phyloP scores from a whole-genome alignment of 1,140 invertebrate species.

The Phocides pigmalion region DNA sequence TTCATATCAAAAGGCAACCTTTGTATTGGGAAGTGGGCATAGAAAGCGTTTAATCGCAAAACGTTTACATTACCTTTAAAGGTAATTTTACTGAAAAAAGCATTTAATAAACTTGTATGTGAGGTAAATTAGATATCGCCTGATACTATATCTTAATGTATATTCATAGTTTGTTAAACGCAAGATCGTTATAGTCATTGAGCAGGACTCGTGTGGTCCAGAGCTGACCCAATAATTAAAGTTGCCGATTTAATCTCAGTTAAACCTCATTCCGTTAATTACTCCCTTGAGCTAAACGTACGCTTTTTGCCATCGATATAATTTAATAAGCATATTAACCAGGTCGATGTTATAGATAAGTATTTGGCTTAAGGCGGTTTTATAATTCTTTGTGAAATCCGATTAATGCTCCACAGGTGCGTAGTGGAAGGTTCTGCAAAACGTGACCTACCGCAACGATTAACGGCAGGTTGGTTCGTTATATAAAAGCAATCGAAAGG shows the following conservation, averaged over 20 bases:
- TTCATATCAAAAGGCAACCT: too few relatives aligned
- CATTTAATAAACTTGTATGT: too few relatives aligned
- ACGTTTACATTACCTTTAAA: too few relatives aligned
- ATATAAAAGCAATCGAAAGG: too few relatives aligned
- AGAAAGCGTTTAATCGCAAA: too few relatives aligned
- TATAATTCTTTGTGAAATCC: constrained; percentile 43
- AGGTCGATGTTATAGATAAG: constrained; percentile 74
- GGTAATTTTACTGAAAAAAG: too few relatives aligned
- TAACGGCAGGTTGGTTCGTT: too few relatives aligned
- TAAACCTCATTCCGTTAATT: constrained; percentile 80
- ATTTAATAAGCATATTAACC: constrained; percentile 81
- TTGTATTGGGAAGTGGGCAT: too few relatives aligned
- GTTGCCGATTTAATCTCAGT: constrained; percentile 72
- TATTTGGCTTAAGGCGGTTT: constrained; percentile 58
- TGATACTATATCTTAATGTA: too few relatives aligned
- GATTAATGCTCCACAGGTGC: constrained; percentile 15
- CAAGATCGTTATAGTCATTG: constrained; percentile 1
- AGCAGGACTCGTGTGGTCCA: constrained; percentile 23
- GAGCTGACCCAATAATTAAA: constrained; percentile 70
- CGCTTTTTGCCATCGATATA: constrained; percentile 77
- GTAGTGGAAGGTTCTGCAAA: constrained; percentile 1
- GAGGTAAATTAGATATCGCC: too few relatives aligned
- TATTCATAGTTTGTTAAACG: constrained; percentile 38
- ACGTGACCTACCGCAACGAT: background rate
- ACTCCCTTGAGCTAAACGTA: constrained; percentile 81